phyloP scores from a whole-genome alignment of 2,888 invertebrate genomes.

The Hymenopus coronatus region DNA sequence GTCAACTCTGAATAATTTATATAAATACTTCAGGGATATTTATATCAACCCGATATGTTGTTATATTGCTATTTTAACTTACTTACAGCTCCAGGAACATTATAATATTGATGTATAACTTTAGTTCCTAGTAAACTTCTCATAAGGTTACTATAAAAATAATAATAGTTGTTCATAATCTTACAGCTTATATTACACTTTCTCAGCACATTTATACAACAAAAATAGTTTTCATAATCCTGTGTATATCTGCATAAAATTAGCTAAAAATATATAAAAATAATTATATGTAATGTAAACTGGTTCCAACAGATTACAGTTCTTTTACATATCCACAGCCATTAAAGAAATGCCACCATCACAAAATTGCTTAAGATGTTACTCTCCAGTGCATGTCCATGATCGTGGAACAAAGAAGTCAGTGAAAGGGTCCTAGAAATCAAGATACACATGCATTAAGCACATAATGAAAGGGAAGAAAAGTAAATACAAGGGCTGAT shows the following conservation, averaged over 20 bases:
- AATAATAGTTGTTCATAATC: neutral
- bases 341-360: neutral
- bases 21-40: neutral
- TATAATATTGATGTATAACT: neutral
- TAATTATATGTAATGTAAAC: neutral
- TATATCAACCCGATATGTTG: neutral
- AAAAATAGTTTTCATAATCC: neutral
- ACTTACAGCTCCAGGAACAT: neutral
- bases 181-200: neutral
- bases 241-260: neutral
- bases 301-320: neutral
- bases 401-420: constrained; percentile 55
- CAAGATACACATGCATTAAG: neutral
- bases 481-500: neutral
- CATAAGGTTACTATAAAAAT: neutral
- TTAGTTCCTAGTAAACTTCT: neutral
- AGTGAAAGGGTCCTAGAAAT: constrained; percentile 44
- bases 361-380: neutral
- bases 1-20: neutral
- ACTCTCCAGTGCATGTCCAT: constrained; percentile 43
- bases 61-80: neutral
- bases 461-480: neutral
- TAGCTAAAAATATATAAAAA: neutral
- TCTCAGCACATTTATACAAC: neutral
- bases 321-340: neutral